Percentiles rank a stretch among this genome's conserved stretches.
Conservation (phyloP, 2,797 vertebrate species). For the Anas acuta region DNA sequence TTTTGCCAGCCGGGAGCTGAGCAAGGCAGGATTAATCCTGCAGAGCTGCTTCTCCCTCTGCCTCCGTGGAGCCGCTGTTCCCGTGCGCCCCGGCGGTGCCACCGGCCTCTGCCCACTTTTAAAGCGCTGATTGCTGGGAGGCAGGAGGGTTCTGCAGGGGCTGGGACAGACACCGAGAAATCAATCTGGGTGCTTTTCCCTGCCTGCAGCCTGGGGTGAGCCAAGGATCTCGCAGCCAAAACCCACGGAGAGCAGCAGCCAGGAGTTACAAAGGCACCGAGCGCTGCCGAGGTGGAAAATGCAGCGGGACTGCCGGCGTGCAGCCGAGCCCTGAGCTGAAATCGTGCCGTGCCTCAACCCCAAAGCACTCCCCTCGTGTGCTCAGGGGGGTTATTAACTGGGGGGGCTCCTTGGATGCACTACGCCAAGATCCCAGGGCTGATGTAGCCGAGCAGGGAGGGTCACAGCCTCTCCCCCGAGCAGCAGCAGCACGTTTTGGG, state of each 20-base stretch:
- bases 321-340: too few species aligned
- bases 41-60: background rate
- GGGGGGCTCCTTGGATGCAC: background rate
- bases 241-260: background rate
- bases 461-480: background rate
- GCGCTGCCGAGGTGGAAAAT: background rate
- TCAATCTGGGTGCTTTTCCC: background rate
- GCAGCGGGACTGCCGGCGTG: background rate
- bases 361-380: fast-evolving
- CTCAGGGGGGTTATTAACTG: background rate
- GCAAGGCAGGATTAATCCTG: fast-evolving
- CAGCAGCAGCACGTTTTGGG: background rate
- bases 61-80: background rate
- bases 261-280: fast-evolving
- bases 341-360: background rate
- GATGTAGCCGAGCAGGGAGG: background rate
- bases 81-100: background rate
- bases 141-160: background rate
- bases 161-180: background rate
- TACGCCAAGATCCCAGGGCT: fast-evolving
- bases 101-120: too few species aligned
- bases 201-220: background rate
- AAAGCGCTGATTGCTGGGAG: background rate
- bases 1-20: background rate
- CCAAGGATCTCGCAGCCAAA: background rate